phyloP scores from a whole-genome alignment of 2,797 vertebrate genomes.

The Aphelocoma californica region DNA sequence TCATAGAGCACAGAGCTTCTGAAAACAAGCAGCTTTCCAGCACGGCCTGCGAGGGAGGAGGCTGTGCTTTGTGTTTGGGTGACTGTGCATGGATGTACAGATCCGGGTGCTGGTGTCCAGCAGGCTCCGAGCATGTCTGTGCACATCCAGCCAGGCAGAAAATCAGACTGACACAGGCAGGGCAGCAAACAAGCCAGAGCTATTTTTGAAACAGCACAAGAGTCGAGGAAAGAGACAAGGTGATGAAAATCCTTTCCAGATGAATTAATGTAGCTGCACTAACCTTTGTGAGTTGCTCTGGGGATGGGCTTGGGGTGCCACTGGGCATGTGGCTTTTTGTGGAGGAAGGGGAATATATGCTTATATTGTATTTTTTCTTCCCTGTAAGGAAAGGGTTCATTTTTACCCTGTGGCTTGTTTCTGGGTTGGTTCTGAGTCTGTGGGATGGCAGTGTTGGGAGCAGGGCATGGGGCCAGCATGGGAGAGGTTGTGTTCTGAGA shows the following conservation, averaged over 20 bases:
- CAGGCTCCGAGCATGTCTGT: neutral
- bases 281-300: slow-evolving; percentile 1
- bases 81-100: neutral
- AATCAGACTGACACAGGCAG: slow-evolving; percentile 53
- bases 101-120: neutral
- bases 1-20: neutral
- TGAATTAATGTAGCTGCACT: neutral
- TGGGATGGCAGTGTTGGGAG: neutral
- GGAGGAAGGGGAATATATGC: neutral
- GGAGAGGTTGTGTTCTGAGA: neutral
- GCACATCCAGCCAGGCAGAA: slow-evolving; percentile 19
- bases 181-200: slow-evolving; percentile 36
- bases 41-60: neutral
- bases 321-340: neutral
- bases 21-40: neutral
- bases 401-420: neutral
- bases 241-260: slow-evolving; percentile 37
- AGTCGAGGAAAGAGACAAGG: slow-evolving; percentile 17
- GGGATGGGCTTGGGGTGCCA: neutral
- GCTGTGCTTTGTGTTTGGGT: neutral
- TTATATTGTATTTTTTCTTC: neutral
- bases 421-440: rapidly evolving
- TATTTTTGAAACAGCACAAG: slow-evolving; percentile 54
- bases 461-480: neutral
- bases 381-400: neutral